Base-by-base conservation (phyloP, 2,797 vertebrate species). In the Tamandua tetradactyla region DNA sequence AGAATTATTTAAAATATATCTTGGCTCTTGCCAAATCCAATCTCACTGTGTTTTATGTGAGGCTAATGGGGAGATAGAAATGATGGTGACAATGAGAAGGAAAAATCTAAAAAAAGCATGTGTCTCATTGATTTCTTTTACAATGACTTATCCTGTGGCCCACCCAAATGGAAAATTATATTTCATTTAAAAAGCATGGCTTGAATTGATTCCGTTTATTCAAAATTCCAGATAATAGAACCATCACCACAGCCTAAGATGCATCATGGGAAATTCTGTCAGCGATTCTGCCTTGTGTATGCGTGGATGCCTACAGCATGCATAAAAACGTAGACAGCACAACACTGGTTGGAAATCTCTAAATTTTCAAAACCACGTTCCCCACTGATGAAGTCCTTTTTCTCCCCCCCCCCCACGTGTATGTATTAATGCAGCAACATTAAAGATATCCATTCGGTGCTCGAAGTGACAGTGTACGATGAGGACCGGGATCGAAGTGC, bases 401-500 rank as follows among this genome's bases (percentile, higher is more conserved):
- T n/a, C n/a, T n/a, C n/a, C n/a, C n/a, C n/a, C n/a, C n/a, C n/a
- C n/a, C n/a, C n/a, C n/a, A 95, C 95, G 94, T 96, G 91, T 96
- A 98, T 97, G 98, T 97, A 95, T 93, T 95, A 85, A 85, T 97
- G 80, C 98, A 99, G 99, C 98, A 99, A 99, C 95, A 98, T 99
- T 98, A 99, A 99, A 98, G 99, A 99, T 98, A 99, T 99, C 98
- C 99, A 99, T 98, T 99, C 99, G 0, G 98, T 99, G 78, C 99
- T 99, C 52, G 99, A 99, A 98, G 99, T 99, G 98, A 99, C 99
- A 61, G 99, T 99, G 97, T 99, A 99, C 74, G 99, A 99, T 14
- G 99, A 99, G 98, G 99, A 99, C 98, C 98, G 99, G 49, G 99
- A 99, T 98, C 98, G 99, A 93, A 99, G 99, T 42, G 99, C 99